A percentile compares a stretch with the other conserved stretches of the same genome.
These are phyloP conservation scores for Abramis brama DNA, from an alignment of 2,113 vertebrate species.

Conservation along the genomic window DNA sequence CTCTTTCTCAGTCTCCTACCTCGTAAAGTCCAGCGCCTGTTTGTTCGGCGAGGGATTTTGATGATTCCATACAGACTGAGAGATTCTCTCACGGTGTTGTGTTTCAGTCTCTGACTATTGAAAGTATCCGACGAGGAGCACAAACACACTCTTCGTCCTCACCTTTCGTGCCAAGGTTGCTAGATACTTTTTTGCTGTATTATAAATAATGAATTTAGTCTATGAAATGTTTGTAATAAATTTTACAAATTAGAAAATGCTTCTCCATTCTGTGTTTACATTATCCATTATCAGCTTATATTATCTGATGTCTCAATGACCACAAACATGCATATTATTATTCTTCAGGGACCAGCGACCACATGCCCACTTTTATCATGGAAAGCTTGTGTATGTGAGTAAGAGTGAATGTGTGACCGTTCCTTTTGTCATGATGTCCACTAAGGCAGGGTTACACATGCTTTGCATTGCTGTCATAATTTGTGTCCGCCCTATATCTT, in stretches of 20 bases:
- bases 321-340: constrained; percentile 14
- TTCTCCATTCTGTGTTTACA: background rate
- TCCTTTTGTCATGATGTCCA: constrained; percentile 29
- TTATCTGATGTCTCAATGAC: background rate
- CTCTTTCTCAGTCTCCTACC: background rate
- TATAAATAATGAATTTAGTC: background rate
- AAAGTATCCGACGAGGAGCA: background rate
- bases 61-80: background rate
- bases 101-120: constrained; percentile 5
- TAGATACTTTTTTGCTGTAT: background rate
- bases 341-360: constrained; percentile 6
- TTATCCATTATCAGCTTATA: background rate
- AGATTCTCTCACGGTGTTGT: constrained; percentile 2
- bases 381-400: background rate
- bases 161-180: background rate
- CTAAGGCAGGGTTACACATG: constrained; percentile 57
- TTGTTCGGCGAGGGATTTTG: constrained; percentile 7
- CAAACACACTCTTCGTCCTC: background rate
- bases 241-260: background rate
- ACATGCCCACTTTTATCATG: background rate
- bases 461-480: constrained; percentile 72
- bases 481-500: constrained; percentile 67
- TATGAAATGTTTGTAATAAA: background rate
- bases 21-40: constrained; percentile 30
- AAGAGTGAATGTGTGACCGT: background rate